Evolutionary conservation across 2,888 invertebrate species (phyloP), one percentile per base, ranked within the genome.

Genomic region (Parapristionchus giblindavisi): DNA sequence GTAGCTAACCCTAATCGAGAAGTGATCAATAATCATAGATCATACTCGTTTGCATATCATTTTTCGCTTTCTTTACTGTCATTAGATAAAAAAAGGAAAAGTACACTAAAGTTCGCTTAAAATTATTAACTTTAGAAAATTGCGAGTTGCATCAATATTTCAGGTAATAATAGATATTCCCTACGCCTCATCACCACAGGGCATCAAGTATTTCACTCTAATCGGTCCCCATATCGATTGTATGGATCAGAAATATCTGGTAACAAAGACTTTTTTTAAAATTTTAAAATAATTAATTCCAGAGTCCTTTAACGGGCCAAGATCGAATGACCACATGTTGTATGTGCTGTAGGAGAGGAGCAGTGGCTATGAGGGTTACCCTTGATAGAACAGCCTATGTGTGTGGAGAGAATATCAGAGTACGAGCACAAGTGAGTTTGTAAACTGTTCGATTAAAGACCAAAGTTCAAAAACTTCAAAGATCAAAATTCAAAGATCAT

Each of bases 191-290:
- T 92, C 93, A 1, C 93, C 93, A 0, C 93, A 93, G 87, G 93
- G 93, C 17, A 92, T 93, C 90, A 93, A 93, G 87, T 93, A 93
- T 88, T 93, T 93, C 88, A 93, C 93, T 1, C 90, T 93, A 61
- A 92, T 93, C 81, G 93, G 93, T 2, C 93, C 93, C 21, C 92
- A 93, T 85, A 92, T 93, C 83, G 93, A 93, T 89, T 93, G 93
- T 88, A 93, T 93, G 93, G 93, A 93, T 80, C 93, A 93, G 87
- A 92, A 92, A 85, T 93, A 92, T 87, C 89, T 93, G 90, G 93
- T 93, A 88, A 90, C 17, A 56, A n/a, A 29, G 14, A 8, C 24
- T 29, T 71, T 34, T 58, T 38, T 34, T n/a, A 48, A 58, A 56
- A 29, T 70, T 51, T n/a, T 8, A 3, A 71, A 24, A 11, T 27